phyloP scores from a whole-genome alignment of 2,797 vertebrate genomes.

The Falco cherrug region DNA sequence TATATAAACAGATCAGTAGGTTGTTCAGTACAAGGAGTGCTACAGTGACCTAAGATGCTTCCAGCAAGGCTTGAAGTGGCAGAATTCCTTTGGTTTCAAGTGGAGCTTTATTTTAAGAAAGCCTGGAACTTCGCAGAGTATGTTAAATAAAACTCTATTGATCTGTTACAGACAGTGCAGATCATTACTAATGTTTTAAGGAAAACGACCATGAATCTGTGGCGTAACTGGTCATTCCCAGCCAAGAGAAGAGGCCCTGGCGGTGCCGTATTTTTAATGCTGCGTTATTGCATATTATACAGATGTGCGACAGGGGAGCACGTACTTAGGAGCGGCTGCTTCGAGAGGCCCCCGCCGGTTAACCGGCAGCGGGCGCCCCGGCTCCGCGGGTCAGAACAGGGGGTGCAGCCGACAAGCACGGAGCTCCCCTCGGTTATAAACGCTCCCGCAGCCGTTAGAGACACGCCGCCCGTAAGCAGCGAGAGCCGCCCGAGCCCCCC shows the following conservation, averaged over 20 bases:
- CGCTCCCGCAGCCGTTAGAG: too few relatives aligned
- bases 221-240: background rate
- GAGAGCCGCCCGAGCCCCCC: too few relatives aligned
- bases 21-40: accelerated
- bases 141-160: background rate
- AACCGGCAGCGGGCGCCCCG: too few relatives aligned
- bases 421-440: too few relatives aligned
- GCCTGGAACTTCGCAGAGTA: background rate
- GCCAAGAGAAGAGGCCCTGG: too few relatives aligned
- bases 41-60: background rate
- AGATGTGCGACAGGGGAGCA: too few relatives aligned
- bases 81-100: background rate
- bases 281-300: accelerated
- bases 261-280: background rate
- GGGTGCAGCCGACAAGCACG: too few relatives aligned
- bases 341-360: too few relatives aligned
- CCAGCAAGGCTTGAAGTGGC: background rate
- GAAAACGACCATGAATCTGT: background rate
- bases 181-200: background rate
- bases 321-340: too few relatives aligned
- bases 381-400: too few relatives aligned
- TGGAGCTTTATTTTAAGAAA: background rate
- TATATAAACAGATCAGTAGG: background rate
- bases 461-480: too few relatives aligned
- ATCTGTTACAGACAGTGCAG: background rate